Conservation (phyloP, 2,888 invertebrate genomes). For the Dryadula phaetusa region DNA sequence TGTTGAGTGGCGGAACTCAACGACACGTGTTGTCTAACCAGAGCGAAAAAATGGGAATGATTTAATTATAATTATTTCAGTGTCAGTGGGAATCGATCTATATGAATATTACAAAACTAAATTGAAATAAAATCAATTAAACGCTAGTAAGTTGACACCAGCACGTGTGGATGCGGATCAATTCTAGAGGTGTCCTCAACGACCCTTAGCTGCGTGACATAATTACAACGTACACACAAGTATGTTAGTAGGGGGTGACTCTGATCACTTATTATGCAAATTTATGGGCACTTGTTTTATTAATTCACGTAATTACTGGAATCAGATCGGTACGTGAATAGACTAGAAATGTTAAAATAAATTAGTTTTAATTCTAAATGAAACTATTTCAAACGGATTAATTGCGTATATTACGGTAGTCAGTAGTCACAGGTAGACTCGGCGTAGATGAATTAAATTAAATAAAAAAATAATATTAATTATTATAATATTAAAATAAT, state of each 20-base stretch:
- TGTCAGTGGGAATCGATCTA: neutral
- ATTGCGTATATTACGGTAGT: too few species aligned
- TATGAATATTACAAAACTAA: neutral
- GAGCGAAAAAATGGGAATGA: too few species aligned
- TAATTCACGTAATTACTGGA: neutral
- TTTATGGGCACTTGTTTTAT: slow-evolving; percentile 11
- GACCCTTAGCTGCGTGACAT: slow-evolving; percentile 29
- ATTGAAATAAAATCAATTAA: slow-evolving; percentile 4
- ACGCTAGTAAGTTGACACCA: slow-evolving; percentile 19
- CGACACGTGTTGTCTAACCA: too few species aligned
- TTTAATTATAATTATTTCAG: too few species aligned
- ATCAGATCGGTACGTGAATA: neutral
- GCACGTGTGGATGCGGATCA: slow-evolving; percentile 16
- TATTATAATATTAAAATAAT: too few species aligned
- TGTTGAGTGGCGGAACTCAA: too few species aligned
- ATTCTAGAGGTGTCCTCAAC: slow-evolving; percentile 13
- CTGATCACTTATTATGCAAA: neutral
- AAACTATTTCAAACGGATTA: too few species aligned
- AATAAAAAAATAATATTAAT: too few species aligned
- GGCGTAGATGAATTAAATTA: too few species aligned
- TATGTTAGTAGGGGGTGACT: slow-evolving; percentile 1
- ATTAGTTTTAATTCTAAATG: too few species aligned
- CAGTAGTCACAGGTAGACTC: too few species aligned
- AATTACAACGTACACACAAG: neutral
- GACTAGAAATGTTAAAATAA: neutral